Percentiles rank a stretch among this genome's conserved stretches.
phyloP scores from a whole-genome alignment of 2,797 vertebrate genomes.

The Takifugu rubripes region DNA sequence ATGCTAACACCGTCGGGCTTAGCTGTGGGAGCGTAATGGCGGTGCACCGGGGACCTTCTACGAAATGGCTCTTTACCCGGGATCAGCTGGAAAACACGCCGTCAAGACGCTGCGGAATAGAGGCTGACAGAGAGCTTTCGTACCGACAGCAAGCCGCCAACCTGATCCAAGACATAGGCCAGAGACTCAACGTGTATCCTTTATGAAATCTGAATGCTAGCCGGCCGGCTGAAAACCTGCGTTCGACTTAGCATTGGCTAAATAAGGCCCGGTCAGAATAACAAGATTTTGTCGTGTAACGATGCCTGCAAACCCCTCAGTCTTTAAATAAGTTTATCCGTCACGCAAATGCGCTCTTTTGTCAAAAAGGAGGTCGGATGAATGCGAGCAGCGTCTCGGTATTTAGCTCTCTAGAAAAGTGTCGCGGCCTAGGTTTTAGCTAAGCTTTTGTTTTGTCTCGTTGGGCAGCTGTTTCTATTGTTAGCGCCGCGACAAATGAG shows the following conservation, averaged over 20 bases:
- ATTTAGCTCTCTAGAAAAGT: too few species aligned
- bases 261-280: neutral
- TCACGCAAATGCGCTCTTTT: accelerated
- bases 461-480: conserved; percentile 40
- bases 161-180: conserved; percentile 95
- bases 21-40: conserved; percentile 80
- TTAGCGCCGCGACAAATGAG: conserved; percentile 24
- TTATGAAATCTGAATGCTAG: conserved; percentile 21
- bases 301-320: neutral
- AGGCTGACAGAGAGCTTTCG: conserved; percentile 92
- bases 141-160: conserved; percentile 97
- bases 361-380: accelerated
- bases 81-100: conserved; percentile 94
- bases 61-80: conserved; percentile 96
- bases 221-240: conserved; percentile 14
- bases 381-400: accelerated
- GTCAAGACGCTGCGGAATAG: conserved; percentile 89
- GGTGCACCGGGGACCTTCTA: conserved; percentile 80
- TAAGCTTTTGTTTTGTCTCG: conserved; percentile 53
- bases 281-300: neutral
- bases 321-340: accelerated
- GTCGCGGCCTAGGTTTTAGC: conserved; percentile 36
- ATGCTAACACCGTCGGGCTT: conserved; percentile 68
- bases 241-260: neutral
- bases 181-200: conserved; percentile 99